Conservation (phyloP, 1,140 invertebrate species). For the Drosophila suzukii region DNA sequence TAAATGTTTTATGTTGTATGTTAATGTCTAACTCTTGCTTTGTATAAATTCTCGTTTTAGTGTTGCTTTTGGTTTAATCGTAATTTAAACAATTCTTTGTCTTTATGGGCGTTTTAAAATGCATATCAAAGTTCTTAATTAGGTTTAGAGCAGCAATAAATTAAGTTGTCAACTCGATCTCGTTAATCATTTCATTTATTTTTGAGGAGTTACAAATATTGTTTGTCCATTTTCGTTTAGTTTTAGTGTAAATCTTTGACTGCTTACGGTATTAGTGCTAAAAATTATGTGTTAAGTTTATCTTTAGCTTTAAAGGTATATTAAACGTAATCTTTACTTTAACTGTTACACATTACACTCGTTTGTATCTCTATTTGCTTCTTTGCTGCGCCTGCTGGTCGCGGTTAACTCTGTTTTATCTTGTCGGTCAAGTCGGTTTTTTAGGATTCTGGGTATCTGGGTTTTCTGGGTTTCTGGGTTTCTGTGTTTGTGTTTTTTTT, state of each 20-base stretch:
- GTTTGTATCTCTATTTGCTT: slow-evolving; percentile 38
- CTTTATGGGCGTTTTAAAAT: slow-evolving; percentile 75
- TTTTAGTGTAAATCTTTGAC: slow-evolving; percentile 50
- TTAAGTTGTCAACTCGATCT: slow-evolving; percentile 45
- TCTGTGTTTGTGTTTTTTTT: not conserved
- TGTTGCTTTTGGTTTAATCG: slow-evolving; percentile 42
- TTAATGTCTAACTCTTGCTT: slow-evolving; percentile 74
- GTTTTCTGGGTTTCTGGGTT: not conserved
- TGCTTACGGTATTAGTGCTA: slow-evolving; percentile 55
- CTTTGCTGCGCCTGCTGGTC: slow-evolving; percentile 26
- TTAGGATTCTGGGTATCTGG: too few species aligned
- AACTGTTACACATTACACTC: slow-evolving; percentile 18
- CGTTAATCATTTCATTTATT: slow-evolving; percentile 16
- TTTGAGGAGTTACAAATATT: slow-evolving; percentile 50
- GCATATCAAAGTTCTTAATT: slow-evolving; percentile 77
- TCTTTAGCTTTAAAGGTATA: slow-evolving; percentile 51
- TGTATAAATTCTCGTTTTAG: slow-evolving; percentile 73
- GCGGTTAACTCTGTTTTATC: slow-evolving; percentile 42
- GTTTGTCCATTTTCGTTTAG: slow-evolving; percentile 37
- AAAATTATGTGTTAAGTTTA: slow-evolving; percentile 47
- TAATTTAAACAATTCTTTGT: slow-evolving; percentile 52
- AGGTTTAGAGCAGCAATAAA: slow-evolving; percentile 42
- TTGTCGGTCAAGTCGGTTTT: slow-evolving; percentile 38
- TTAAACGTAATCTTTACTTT: slow-evolving; percentile 50
- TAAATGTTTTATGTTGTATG: slow-evolving; percentile 55